Conservation (phyloP, 2,113 vertebrate species). For the Anthoscopus minutus region DNA sequence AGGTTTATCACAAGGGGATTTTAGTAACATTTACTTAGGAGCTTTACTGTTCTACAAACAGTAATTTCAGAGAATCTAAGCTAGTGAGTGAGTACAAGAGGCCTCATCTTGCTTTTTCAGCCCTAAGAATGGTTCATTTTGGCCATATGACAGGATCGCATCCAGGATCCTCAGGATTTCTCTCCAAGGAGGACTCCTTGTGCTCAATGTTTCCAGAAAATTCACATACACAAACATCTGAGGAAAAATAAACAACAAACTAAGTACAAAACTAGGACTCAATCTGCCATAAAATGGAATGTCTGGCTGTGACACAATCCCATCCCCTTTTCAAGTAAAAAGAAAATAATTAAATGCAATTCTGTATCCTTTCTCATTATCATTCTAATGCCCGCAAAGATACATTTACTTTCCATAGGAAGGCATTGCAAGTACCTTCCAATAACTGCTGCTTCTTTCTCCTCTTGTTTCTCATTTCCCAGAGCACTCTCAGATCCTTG, state of each 20-base stretch:
- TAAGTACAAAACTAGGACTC: background rate
- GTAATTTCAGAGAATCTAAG: background rate
- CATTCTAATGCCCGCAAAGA: background rate
- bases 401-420: background rate
- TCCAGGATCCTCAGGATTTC: background rate
- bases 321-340: background rate
- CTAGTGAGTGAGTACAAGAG: background rate
- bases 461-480: slow-evolving; percentile 36
- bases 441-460: slow-evolving; percentile 41
- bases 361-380: background rate
- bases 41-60: background rate
- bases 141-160: rapidly evolving
- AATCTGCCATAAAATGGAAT: background rate
- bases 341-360: background rate
- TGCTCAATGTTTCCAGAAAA: background rate
- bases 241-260: background rate
- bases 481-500: slow-evolving; percentile 24
- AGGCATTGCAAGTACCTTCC: slow-evolving; percentile 39
- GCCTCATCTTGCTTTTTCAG: background rate
- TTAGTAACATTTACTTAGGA: background rate
- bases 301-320: background rate
- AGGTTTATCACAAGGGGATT: background rate
- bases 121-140: background rate
- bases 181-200: background rate
- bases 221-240: background rate